A percentile compares a stretch with the other conserved stretches of the same genome.
Evolutionary conservation across 2,888 invertebrate genomes (phyloP).

Genomic region (Drosophila villosipedis): DNA sequence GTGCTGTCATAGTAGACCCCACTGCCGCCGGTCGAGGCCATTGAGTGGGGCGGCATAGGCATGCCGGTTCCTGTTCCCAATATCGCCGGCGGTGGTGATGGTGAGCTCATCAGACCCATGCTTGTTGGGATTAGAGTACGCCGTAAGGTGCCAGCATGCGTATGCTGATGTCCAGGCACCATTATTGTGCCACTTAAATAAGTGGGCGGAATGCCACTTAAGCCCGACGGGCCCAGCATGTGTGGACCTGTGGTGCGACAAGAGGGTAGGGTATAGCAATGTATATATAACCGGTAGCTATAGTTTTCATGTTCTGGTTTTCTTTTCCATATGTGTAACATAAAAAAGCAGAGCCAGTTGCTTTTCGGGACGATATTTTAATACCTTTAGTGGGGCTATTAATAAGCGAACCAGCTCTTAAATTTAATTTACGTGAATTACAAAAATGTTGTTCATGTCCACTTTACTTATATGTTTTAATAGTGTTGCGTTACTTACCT

Average conservation of each 20-base stretch:
- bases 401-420: conserved; percentile 5
- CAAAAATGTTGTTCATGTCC: background rate
- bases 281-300: background rate
- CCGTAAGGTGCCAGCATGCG: conserved; percentile 81
- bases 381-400: background rate
- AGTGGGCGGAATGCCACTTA: conserved; percentile 79
- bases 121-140: conserved; percentile 83
- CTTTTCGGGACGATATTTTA: background rate
- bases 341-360: background rate
- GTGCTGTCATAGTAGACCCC: conserved; percentile 83
- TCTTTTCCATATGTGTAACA: background rate
- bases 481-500: conserved; percentile 68
- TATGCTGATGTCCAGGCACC: conserved; percentile 82
- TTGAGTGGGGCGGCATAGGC: conserved; percentile 57
- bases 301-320: background rate
- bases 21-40: conserved; percentile 63
- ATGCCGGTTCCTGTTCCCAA: conserved; percentile 41
- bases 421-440: conserved; percentile 7
- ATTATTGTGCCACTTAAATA: conserved; percentile 83
- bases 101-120: conserved; percentile 77
- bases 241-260: conserved; percentile 69
- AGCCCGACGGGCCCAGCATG: conserved; percentile 74
- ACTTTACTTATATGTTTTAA: conserved; percentile 10
- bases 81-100: conserved; percentile 65
- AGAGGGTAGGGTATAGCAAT: background rate